Base-by-base conservation (phyloP, 92 coral and sea anemone species). In the Parazoanthus swiftii region DNA sequence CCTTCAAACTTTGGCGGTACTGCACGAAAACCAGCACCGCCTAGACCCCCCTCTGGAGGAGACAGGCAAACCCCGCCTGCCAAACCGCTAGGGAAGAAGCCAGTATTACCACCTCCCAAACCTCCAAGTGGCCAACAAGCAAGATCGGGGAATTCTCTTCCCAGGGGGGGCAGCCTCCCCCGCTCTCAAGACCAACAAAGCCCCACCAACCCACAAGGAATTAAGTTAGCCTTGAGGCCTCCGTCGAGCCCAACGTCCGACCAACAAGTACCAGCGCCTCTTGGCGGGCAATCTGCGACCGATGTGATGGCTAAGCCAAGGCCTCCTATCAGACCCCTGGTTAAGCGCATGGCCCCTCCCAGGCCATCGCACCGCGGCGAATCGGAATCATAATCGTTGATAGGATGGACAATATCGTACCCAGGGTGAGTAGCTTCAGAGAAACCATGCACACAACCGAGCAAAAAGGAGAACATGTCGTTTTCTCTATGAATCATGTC, bases 101-200 rank as follows among this genome's bases (percentile, higher is more conserved):
- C 87, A 29, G 13, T 70, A 33, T 44, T 84, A 6, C 87, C 87
- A 66, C 87, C 87, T 29, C 87, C 87, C 0, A 84, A 84, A 44
- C 87, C 87, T 70, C 87, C 87, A 43, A 15, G 44, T 65, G 51
- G 59, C 21, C 86, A 82, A 82, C 72, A 70, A 4, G 74, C 1
- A 25, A 65, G 46, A 29, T 42, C 56, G 54, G 56, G 76, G 58
- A 13, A 6, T 73, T 11, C 73, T 58, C 74, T 66, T 36, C 35
- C 75, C 44, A 63, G 73, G 58, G 76, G 36, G 5, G 18, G n/a
- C 26, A 42, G 76, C 29, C 76, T 65, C 21, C 76, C 86, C 11
- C 36, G 67, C 23, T 13, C 37, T 70, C 38, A 58, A 29, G 39
- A 54, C 48, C 76, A 63, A 66, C 76, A 67, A 46, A 65, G 76